Evolutionary conservation across 2,113 vertebrate genomes (phyloP), one percentile per base, ranked within the genome.

Genomic region (Anguilla japonica): DNA sequence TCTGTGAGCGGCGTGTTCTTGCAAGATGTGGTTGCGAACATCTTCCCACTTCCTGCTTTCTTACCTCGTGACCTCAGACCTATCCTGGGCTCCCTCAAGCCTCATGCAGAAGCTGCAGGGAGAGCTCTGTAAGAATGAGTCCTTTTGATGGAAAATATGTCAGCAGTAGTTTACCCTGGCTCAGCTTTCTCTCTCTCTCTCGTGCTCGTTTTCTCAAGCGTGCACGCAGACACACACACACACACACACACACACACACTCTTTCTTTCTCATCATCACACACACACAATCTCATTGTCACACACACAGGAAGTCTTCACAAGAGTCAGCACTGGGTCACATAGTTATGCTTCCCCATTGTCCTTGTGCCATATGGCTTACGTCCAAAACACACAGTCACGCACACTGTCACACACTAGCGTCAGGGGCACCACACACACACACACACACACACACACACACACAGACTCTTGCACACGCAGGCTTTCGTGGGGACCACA

Each of bases 401-500:
- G 34, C 34, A 34, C 60, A 67, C 3, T 26, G 60, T 67, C 60
- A 67, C 18, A 26, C 60, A 22, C 60, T 67, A 67, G 60, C 60
- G 9, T 20, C 60, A 67, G 20, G 3, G 20, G 26, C 22, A 20
- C 20, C 5, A 79, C 11, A 84, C 43, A 71, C 53, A 34, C 46
- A 71, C 50, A 46, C 78, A 89, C 88, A 84, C 87, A 81, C 82
- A 78, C 90, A 63, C 63, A 20, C 87, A 87, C 85, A 86, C 87
- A 83, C 85, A 83, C 53, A n/a, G 14, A 63, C 60, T 7, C 20
- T 3, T 9, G 8, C 60, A 89, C 89, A 40, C 81, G 71, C 84
- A 53, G 34, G 90, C 92, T 84, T 53, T 53, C 8, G 1, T 14
- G 91, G 91, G 93, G 92, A 89, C 89, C 90, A 90, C 91, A 92